A percentile compares a stretch with the other conserved stretches of the same genome.
phyloP scores from a whole-genome alignment of 2,113 vertebrate species.

The Hiodon alosoides region DNA sequence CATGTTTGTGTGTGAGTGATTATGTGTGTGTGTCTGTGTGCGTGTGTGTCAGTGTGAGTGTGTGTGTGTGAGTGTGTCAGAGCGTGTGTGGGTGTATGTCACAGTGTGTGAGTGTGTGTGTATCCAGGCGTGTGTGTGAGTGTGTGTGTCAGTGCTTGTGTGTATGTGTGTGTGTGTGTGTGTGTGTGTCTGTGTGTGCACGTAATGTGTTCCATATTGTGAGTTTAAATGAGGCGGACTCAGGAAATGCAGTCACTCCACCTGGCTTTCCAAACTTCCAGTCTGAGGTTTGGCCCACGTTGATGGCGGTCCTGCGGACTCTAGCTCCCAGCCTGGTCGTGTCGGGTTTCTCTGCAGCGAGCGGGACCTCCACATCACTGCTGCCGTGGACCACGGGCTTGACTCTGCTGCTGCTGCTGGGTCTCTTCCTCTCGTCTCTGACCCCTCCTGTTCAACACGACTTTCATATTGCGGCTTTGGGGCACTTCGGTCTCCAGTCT shows the following conservation, averaged over 20 bases:
- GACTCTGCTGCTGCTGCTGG: too few relatives aligned
- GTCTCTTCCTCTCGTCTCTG: too few relatives aligned
- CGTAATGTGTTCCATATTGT: conserved; percentile 76
- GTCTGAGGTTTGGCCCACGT: conserved; percentile 53
- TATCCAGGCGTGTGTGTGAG: too few relatives aligned
- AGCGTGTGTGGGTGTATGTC: too few relatives aligned
- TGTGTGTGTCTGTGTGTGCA: conserved; percentile 36
- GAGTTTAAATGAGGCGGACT: conserved; percentile 68
- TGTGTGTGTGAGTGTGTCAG: too few relatives aligned
- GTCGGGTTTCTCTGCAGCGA: conserved; percentile 44
- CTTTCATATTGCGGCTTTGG: too few relatives aligned
- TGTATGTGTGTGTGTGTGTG: neutral
- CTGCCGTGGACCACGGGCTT: neutral
- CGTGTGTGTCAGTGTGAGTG: too few relatives aligned
- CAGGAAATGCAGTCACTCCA: conserved; percentile 70
- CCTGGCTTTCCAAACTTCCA: conserved; percentile 64
- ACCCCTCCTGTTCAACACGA: too few relatives aligned
- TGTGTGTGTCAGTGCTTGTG: neutral
- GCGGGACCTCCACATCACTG: neutral
- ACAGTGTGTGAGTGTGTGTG: too few relatives aligned
- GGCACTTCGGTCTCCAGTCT: too few relatives aligned
- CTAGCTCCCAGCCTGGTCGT: conserved; percentile 51
- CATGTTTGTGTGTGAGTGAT: too few relatives aligned
- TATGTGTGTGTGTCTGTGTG: too few relatives aligned
- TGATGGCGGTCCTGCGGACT: conserved; percentile 57